Evolutionary conservation across 2,113 vertebrate genomes (phyloP), one percentile per base, ranked within the genome.

Genomic region (Copsychus sechellarum): DNA sequence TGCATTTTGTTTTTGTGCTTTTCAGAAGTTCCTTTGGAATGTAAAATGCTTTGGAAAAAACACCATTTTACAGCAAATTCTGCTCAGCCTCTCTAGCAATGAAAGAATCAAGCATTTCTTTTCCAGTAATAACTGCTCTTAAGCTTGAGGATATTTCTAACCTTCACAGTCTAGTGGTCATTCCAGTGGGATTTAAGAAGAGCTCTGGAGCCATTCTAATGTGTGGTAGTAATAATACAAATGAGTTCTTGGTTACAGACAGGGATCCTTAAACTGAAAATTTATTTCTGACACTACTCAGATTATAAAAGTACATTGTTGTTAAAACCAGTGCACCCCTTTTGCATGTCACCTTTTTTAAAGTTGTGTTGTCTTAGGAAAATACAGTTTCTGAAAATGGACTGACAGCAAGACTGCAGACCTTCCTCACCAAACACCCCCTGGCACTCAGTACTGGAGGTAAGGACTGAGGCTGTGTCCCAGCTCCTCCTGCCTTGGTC

Each of bases 321-420:
- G 70, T 28, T 81, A 84, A 82, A 42, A 77, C 7, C 77, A 36
- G 25, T 65, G 51, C 12, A 12, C n/a, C 42, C 8, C 6, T 81
- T 74, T 51, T 64, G 42, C 48, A 9, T 82, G 24, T 85, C 48
- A 67, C 40, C 31, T 48, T 61, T 23, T 18, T 51, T 57, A 48
- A 28, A 71, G 9, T 71, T 92, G 78, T 94, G 11, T 91, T 96
- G 33, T 88, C 69, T 81, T 88, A 98, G 98, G 95, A 96, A 76
- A 88, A 64, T 40, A 50, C 91, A 3, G 40, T 62, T 15, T 42
- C 91, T 33, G 98, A 97, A 40, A 97, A 94, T 0, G 97, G 98
- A 53, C 97, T 97, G 54, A 98, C 97, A 8, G 33, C 98, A 57
- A 97, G 99, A 94, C 98, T 99, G 40, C 99, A 98, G 80, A 99